Evolutionary conservation across 2,113 vertebrate genomes (phyloP).

Genomic region (Osmerus eperlanus): DNA sequence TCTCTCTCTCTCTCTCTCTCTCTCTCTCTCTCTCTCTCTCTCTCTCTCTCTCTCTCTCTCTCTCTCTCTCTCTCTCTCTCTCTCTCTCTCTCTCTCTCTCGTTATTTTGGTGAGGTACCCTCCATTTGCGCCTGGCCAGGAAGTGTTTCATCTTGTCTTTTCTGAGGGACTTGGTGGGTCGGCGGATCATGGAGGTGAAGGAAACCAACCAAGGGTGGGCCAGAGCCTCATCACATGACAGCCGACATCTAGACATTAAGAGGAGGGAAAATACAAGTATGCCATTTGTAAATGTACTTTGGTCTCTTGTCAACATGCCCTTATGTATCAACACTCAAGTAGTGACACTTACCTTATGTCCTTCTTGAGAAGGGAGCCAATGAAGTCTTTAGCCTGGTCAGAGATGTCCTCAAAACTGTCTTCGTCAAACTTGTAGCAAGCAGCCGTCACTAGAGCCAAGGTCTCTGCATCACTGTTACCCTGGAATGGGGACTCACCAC

Average conservation of each 20-base stretch:
- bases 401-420: slow-evolving; percentile 81
- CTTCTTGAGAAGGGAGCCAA: slow-evolving; percentile 76
- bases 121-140: slow-evolving; percentile 80
- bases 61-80: too few relatives aligned
- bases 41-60: too few relatives aligned
- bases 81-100: too few relatives aligned
- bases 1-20: too few relatives aligned
- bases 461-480: slow-evolving; percentile 78
- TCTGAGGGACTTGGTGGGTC: slow-evolving; percentile 67
- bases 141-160: slow-evolving; percentile 81
- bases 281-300: background rate
- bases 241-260: slow-evolving; percentile 58
- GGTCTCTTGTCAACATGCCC: background rate
- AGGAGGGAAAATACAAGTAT: background rate
- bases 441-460: slow-evolving; percentile 72
- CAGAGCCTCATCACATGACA: slow-evolving; percentile 73
- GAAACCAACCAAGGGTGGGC: slow-evolving; percentile 80
- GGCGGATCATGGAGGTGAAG: slow-evolving; percentile 49
- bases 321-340: background rate
- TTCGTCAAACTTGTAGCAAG: slow-evolving; percentile 72
- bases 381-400: slow-evolving; percentile 81
- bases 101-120: slow-evolving; percentile 60
- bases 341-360: slow-evolving; percentile 62
- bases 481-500: slow-evolving; percentile 84
- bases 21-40: too few relatives aligned